Conservation (phyloP, 1,140 invertebrate species). For the Drosophila fuyamai region DNA sequence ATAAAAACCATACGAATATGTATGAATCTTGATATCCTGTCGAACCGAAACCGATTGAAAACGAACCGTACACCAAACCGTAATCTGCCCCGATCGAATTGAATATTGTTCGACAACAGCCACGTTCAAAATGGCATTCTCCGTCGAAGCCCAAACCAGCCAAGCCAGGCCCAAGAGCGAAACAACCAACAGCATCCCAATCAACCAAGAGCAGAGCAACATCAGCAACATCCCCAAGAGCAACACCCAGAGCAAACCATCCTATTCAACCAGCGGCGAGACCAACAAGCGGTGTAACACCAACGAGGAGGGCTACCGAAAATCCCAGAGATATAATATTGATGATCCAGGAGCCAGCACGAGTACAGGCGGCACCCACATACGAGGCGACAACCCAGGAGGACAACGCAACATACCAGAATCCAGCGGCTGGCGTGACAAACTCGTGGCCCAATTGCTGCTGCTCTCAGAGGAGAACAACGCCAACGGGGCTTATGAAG, state of each 20-base stretch:
- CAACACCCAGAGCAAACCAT: conserved; percentile 32
- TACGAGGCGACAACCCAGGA: conserved; percentile 44
- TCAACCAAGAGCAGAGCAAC: conserved; percentile 38
- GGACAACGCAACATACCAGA: conserved; percentile 17
- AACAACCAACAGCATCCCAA: conserved; percentile 57
- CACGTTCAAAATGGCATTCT: conserved; percentile 84
- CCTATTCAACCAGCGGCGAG: conserved; percentile 35
- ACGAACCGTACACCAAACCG: conserved; percentile 37
- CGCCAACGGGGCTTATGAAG: conserved; percentile 54
- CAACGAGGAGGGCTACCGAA: conserved; percentile 68
- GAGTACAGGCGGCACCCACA: conserved; percentile 54
- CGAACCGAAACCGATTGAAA: conserved; percentile 56
- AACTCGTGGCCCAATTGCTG: conserved; percentile 52
- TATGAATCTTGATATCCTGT: conserved; percentile 57
- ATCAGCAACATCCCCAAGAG: conserved; percentile 41
- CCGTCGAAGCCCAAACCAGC: conserved; percentile 71
- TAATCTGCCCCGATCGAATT: conserved; percentile 18
- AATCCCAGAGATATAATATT: conserved; percentile 82
- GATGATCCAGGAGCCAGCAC: conserved; percentile 83
- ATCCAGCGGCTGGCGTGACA: conserved; percentile 39
- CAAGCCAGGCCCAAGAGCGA: conserved; percentile 76
- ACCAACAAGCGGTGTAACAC: conserved; percentile 27
- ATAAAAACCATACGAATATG: conserved; percentile 41
- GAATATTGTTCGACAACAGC: conserved; percentile 36
- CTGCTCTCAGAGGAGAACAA: conserved; percentile 64